A percentile compares a stretch with the other conserved stretches of the same genome.
Conservation (phyloP, 2,113 vertebrate species). For the Pseudopodoces humilis region DNA sequence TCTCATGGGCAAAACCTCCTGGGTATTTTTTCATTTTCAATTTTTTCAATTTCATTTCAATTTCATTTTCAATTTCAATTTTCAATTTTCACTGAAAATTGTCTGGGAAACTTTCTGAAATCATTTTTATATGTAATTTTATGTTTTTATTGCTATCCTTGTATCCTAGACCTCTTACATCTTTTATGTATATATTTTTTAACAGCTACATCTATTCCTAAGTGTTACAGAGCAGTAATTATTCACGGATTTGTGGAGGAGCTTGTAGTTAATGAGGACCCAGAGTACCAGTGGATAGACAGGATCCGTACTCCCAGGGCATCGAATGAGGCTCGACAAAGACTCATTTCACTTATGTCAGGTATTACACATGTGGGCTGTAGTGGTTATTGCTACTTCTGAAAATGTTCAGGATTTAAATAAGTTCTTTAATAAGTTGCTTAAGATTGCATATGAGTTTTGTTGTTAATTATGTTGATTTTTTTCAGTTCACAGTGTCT, state of each 20-base stretch:
- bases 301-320: slow-evolving; percentile 95
- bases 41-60: too few relatives aligned
- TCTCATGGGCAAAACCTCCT: not conserved
- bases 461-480: not conserved
- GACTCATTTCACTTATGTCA: slow-evolving; percentile 98
- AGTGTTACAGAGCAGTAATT: slow-evolving; percentile 88
- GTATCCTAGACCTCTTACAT: not conserved
- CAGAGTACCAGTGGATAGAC: slow-evolving; percentile 99
- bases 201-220: slow-evolving; percentile 91
- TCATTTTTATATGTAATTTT: rapidly evolving
- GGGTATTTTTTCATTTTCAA: too few relatives aligned
- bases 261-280: slow-evolving; percentile 97
- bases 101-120: not conserved
- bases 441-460: not conserved
- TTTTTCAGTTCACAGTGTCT: not conserved
- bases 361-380: slow-evolving; percentile 69
- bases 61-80: too few relatives aligned
- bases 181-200: not conserved
- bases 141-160: not conserved
- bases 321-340: slow-evolving; percentile 95
- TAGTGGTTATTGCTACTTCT: not conserved
- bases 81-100: not conserved
- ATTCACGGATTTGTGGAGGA: slow-evolving; percentile 99
- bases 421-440: not conserved
- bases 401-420: not conserved